These are phyloP conservation scores for Potorous gilbertii DNA, from an alignment of 2,797 vertebrate genomes.

Conservation along the genomic window DNA sequence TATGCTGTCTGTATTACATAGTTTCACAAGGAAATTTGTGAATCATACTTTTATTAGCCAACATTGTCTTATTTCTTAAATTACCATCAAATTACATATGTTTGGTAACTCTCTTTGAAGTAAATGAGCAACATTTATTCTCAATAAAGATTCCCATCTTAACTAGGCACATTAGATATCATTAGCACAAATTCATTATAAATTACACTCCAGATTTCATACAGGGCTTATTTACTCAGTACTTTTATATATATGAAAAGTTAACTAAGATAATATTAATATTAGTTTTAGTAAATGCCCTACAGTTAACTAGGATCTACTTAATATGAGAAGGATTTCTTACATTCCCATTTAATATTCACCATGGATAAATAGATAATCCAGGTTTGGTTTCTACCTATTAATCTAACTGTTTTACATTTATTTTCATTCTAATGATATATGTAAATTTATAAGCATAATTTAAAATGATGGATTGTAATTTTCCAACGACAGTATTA, in stretches of 20 bases:
- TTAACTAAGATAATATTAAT: slow-evolving; percentile 85
- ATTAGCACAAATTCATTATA: slow-evolving; percentile 86
- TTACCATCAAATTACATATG: slow-evolving; percentile 79
- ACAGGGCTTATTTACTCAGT: slow-evolving; percentile 83
- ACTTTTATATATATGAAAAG: slow-evolving; percentile 82
- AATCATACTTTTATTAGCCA: slow-evolving; percentile 76
- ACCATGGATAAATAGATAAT: slow-evolving; percentile 74
- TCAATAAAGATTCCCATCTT: slow-evolving; percentile 83
- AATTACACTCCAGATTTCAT: slow-evolving; percentile 84
- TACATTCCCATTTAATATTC: slow-evolving; percentile 76
- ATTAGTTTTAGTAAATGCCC: slow-evolving; percentile 84
- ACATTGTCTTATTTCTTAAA: slow-evolving; percentile 82
- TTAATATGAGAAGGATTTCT: slow-evolving; percentile 74
- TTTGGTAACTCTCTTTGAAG: slow-evolving; percentile 83
- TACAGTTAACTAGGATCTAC: slow-evolving; percentile 75
- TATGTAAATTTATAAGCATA: slow-evolving; percentile 75
- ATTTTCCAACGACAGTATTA: slow-evolving; percentile 73
- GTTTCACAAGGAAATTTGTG: slow-evolving; percentile 76
- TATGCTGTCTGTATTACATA: slow-evolving; percentile 11
- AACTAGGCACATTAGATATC: slow-evolving; percentile 83
- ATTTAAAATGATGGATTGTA: slow-evolving; percentile 79
- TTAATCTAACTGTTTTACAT: slow-evolving; percentile 71
- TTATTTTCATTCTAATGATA: slow-evolving; percentile 76
- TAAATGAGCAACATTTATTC: slow-evolving; percentile 85
- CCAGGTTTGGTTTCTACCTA: slow-evolving; percentile 72